Evolutionary conservation across 2,797 vertebrate species (phyloP).

Genomic region (Botia kubotai): DNA sequence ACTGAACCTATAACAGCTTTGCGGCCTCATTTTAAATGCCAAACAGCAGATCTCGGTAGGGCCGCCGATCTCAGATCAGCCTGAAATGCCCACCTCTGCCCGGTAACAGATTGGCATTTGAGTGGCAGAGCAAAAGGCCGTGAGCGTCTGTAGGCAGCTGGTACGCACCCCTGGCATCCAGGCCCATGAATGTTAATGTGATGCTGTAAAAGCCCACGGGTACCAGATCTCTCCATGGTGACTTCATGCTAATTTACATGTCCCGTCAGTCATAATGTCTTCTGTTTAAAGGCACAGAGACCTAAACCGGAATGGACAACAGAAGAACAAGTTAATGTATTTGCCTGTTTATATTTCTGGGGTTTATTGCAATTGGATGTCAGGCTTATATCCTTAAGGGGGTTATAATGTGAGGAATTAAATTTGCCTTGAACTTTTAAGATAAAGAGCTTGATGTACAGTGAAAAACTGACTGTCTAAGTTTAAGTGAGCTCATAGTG

Average conservation of each 20-base stretch:
- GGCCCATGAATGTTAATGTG: constrained; percentile 61
- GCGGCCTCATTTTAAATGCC: constrained; percentile 1
- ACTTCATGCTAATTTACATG: constrained; percentile 43
- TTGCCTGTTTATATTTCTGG: not conserved
- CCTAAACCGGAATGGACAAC: not conserved
- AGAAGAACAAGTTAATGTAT: not conserved
- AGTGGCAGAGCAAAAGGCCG: constrained; percentile 60
- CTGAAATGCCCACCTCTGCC: constrained; percentile 33
- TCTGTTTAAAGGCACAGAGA: constrained; percentile 28
- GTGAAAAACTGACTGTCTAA: too few species aligned
- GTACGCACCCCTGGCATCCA: constrained; percentile 34
- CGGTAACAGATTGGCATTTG: constrained; percentile 45
- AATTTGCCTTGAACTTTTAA: too few species aligned
- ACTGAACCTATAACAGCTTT: not conserved
- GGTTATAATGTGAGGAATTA: too few species aligned
- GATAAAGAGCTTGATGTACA: too few species aligned
- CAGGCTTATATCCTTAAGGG: not conserved
- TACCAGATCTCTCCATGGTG: constrained; percentile 33
- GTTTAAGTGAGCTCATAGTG: too few species aligned
- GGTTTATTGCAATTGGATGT: not conserved
- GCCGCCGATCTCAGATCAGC: constrained; percentile 18
- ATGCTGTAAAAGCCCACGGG: constrained; percentile 44
- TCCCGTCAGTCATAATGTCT: constrained; percentile 40
- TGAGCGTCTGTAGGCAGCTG: constrained; percentile 53
- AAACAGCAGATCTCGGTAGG: not conserved